Evolutionary conservation across 1,140 invertebrate genomes (phyloP).

Genomic region (Apocrypta bakeri): DNA sequence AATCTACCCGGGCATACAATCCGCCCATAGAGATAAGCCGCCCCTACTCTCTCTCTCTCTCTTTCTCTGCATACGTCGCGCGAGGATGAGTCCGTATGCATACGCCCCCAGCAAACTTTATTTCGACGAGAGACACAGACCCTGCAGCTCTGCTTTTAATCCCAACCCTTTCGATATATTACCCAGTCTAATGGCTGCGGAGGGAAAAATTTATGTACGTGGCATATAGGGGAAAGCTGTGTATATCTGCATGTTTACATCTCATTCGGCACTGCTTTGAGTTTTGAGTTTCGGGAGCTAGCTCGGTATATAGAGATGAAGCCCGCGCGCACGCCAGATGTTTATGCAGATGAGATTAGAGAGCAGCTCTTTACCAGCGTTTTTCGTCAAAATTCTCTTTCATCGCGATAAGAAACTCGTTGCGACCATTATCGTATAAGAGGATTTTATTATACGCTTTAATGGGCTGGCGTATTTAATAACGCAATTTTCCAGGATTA

Average conservation of each 20-base stretch:
- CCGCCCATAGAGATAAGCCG: slow-evolving; percentile 64
- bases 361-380: no score
- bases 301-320: no score
- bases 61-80: slow-evolving; percentile 38
- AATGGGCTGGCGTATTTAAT: slow-evolving; percentile 31
- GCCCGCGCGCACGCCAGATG: neutral
- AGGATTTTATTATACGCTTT: slow-evolving; percentile 36
- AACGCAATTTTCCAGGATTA: slow-evolving; percentile 32
- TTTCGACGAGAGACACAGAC: neutral
- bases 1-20: slow-evolving; percentile 60
- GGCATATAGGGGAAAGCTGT: no score
- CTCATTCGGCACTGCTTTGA: neutral
- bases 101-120: neutral
- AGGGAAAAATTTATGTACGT: neutral
- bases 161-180: neutral
- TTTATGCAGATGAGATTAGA: neutral
- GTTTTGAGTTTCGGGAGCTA: neutral
- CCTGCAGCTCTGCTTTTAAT: slow-evolving; percentile 6
- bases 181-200: neutral
- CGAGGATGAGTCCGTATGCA: neutral
- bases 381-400: neutral
- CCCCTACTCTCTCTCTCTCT: slow-evolving; percentile 53
- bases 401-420: slow-evolving; percentile 9
- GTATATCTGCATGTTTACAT: neutral
- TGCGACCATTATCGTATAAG: slow-evolving; percentile 9